Conservation (phyloP, 1,140 invertebrate species). For the Zeugodacus cucurbitae region DNA sequence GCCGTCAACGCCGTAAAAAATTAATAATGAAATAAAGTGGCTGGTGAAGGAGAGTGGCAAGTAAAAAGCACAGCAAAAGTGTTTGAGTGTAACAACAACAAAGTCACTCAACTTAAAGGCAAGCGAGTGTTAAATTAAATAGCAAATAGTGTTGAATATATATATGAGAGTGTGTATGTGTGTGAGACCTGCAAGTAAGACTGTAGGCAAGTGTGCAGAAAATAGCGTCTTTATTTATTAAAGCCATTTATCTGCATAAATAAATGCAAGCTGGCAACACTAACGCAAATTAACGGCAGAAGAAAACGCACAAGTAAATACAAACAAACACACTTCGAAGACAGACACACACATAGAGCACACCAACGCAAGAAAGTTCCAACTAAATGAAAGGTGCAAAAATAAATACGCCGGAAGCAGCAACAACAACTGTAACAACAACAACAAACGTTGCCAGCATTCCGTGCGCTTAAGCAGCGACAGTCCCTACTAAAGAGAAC, state of each 20-base stretch:
- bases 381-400: slow-evolving; percentile 7
- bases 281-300: not conserved
- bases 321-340: not conserved
- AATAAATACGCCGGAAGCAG: not conserved
- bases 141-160: not conserved
- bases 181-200: not conserved
- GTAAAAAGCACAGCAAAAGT: not conserved
- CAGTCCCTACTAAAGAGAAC: not conserved
- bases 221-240: not conserved
- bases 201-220: not conserved
- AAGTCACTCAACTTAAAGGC: not conserved
- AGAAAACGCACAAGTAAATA: not conserved
- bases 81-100: not conserved
- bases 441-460: not conserved
- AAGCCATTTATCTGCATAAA: not conserved
- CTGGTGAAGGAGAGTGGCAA: not conserved
- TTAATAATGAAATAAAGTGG: not conserved
- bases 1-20: not conserved
- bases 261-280: not conserved
- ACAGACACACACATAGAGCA: no score
- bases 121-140: not conserved
- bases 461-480: not conserved
- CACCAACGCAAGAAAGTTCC: not conserved
- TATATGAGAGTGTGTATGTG: not conserved
- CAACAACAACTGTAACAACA: not conserved